These are phyloP conservation scores for Globicephala melas DNA, from an alignment of 2,113 vertebrate species.

Conservation along the genomic window DNA sequence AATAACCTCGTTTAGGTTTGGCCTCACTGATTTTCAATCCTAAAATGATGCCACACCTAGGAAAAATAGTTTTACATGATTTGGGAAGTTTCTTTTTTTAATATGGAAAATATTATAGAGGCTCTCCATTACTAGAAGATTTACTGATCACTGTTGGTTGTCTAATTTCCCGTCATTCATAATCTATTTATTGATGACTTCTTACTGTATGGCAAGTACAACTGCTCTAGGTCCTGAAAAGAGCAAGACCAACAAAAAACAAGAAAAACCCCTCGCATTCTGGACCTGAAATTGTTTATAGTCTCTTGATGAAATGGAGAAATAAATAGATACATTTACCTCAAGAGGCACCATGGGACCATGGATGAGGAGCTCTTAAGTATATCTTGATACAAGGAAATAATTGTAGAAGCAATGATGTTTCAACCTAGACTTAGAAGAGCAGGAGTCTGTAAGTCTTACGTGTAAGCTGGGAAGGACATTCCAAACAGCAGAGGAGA, in stretches of 20 bases:
- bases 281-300: not conserved
- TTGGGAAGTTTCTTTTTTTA: not conserved
- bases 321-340: not conserved
- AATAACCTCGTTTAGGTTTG: not conserved
- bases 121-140: not conserved
- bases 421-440: not conserved
- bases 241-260: not conserved
- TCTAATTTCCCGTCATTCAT: not conserved
- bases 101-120: not conserved
- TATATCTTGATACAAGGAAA: not conserved
- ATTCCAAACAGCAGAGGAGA: not conserved
- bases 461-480: no score
- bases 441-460: not conserved
- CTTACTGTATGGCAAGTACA: not conserved
- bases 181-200: not conserved
- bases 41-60: not conserved
- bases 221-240: not conserved
- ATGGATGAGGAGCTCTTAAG: not conserved
- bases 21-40: not conserved
- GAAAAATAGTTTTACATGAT: not conserved
- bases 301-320: not conserved
- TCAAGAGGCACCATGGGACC: not conserved
- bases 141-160: not conserved
- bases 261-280: not conserved
- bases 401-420: not conserved